Evolutionary conservation across 2,797 vertebrate genomes (phyloP).

Genomic region (Scolopax rusticola): DNA sequence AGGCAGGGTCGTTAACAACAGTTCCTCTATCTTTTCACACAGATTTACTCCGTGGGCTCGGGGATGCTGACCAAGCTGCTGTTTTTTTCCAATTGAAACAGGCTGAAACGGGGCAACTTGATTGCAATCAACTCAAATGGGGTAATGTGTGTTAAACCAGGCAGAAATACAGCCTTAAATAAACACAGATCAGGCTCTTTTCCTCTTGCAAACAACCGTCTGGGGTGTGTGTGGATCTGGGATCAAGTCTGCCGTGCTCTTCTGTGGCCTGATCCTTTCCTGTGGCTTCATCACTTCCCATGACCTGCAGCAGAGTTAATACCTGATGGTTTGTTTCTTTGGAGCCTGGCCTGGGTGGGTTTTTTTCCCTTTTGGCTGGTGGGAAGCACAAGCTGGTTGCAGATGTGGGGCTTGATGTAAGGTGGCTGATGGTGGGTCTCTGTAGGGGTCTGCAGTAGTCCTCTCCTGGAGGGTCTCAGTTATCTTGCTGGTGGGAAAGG

Average conservation of each 20-base stretch:
- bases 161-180: background rate
- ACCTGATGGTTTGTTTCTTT: background rate
- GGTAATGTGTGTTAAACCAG: background rate
- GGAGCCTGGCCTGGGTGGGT: background rate
- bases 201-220: background rate
- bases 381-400: background rate
- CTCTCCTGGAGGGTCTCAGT: background rate
- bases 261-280: background rate
- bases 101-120: background rate
- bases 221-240: background rate
- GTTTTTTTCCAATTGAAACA: background rate
- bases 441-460: background rate
- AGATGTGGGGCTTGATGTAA: background rate
- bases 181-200: background rate
- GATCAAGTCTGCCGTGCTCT: background rate
- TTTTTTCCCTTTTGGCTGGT: background rate
- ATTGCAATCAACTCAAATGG: background rate
- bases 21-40: background rate
- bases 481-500: background rate
- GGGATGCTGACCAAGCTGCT: background rate
- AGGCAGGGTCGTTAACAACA: background rate
- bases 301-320: background rate
- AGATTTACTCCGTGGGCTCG: background rate
- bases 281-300: background rate
- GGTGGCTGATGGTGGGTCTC: background rate